Percentiles rank a stretch among this genome's conserved stretches.
Conservation (phyloP, 2,888 invertebrate species). For the Pollenia labialis region DNA sequence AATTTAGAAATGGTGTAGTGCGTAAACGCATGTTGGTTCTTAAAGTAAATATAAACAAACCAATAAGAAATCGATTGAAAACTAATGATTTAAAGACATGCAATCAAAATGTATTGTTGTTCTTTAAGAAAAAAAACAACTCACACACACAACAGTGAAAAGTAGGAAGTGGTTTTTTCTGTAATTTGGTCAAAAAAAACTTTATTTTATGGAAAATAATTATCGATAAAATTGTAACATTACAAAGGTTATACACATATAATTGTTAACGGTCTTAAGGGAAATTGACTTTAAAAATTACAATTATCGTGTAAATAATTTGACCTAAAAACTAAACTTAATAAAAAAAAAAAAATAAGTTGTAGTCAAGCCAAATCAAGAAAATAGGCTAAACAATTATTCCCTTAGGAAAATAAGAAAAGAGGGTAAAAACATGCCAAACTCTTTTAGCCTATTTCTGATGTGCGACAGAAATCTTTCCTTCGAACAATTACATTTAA, state of each 20-base stretch:
- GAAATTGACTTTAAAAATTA: not conserved
- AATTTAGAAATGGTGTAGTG: not conserved
- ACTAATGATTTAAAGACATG: constrained; percentile 61
- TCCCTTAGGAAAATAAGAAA: no score
- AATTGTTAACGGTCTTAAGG: constrained; percentile 9
- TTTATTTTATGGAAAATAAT: constrained; percentile 13
- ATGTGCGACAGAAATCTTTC: no score
- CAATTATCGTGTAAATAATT: not conserved
- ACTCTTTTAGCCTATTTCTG: no score
- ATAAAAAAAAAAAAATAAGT: not conserved
- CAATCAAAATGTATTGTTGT: constrained; percentile 34
- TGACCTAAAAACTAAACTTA: not conserved
- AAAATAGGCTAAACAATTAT: no score
- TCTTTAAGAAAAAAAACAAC: not conserved
- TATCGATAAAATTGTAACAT: not conserved
- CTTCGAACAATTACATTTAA: no score
- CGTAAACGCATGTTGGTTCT: not conserved
- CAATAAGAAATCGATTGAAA: constrained; percentile 49
- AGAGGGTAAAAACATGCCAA: no score
- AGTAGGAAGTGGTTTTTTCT: constrained; percentile 23
- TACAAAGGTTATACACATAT: not conserved
- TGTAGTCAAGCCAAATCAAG: no score
- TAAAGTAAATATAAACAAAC: constrained; percentile 9
- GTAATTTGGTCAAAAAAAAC: not conserved
- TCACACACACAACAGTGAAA: constrained; percentile 61